Evolutionary conservation across 2,888 invertebrate species (phyloP), one percentile per base, ranked within the genome.

Genomic region (Chaetogeoica ovagalla): DNA sequence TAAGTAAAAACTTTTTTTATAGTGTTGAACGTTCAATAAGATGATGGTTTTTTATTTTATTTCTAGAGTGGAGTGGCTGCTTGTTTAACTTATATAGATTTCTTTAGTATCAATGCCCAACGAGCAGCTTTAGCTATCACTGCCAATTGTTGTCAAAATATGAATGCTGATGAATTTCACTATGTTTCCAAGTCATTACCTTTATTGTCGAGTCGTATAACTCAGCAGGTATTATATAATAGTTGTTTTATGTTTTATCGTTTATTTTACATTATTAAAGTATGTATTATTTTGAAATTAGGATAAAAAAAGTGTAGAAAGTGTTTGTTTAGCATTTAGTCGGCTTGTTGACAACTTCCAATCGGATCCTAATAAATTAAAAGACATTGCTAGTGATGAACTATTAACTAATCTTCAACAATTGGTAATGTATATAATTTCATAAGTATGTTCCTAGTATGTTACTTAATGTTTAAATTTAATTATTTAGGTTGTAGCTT

Each of bases 101-200:
- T 99, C 90, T 99, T 99, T 89, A 97, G 98, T 69, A 97, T 98
- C 85, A 95, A 95, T 85, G 98, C 98, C 19, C 99, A 99, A 88
- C 91, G 98, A 57, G 94, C 97, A 68, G 98, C 98, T 3, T 89
- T 99, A 79, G 94, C 96, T 39, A 95, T 98, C 84, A 97, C 98
- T 0, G 97, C 98, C 81, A 99, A 99, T 87, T 99, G 98, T 87
- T 98, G 97, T 86, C 93, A 96, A 86, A 97, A 95, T 88, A 89
- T 98, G 84, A 94, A 94, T 63, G 89, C 92, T 1, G 97, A 97
- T 85, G 98, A 99, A 87, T 98, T 98, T 87, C 94, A 94, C 85
- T 92, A 95, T 84, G 94, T 98, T 43, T 90, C 92, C 82, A 96
- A 96, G 83, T 96, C 96, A 30, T 88, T 98, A 83, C 90, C 94